Percentiles rank a stretch among this genome's conserved stretches.
These are phyloP conservation scores for Noctilio leporinus DNA, from an alignment of 2,113 vertebrate genomes.

Conservation along the genomic window DNA sequence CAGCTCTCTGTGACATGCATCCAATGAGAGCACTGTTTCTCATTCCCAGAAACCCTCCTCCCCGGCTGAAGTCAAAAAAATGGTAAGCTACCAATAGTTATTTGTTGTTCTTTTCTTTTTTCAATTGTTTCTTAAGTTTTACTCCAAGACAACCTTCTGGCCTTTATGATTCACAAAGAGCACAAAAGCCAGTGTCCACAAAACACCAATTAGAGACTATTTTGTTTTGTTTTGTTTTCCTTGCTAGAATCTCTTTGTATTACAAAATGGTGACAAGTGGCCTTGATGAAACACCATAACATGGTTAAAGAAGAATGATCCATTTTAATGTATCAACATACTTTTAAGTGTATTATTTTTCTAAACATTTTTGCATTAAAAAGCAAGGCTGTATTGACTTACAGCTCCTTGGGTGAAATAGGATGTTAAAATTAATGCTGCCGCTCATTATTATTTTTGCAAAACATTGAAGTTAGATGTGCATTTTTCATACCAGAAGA, in stretches of 20 bases:
- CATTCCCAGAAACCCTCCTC: conserved; percentile 98
- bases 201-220: background rate
- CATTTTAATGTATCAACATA: conserved; percentile 9
- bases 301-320: conserved; percentile 40
- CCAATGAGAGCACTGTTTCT: conserved; percentile 99
- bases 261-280: conserved; percentile 1
- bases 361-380: conserved; percentile 50
- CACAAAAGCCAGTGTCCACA: background rate
- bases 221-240: conserved; percentile 28
- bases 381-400: conserved; percentile 17
- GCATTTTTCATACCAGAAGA: conserved; percentile 45
- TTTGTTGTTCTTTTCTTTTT: background rate
- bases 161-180: background rate
- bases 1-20: conserved; percentile 99
- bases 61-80: conserved; percentile 99
- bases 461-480: background rate
- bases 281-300: background rate
- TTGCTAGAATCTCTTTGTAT: conserved; percentile 5
- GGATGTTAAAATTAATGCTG: conserved; percentile 63
- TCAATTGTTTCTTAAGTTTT: background rate
- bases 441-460: conserved; percentile 62
- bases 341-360: conserved; percentile 40
- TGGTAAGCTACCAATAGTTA: conserved; percentile 82
- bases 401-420: conserved; percentile 46
- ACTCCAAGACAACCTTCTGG: background rate